Evolutionary conservation across 2,888 invertebrate species (phyloP).

Genomic region (Eledone cirrhosa): DNA sequence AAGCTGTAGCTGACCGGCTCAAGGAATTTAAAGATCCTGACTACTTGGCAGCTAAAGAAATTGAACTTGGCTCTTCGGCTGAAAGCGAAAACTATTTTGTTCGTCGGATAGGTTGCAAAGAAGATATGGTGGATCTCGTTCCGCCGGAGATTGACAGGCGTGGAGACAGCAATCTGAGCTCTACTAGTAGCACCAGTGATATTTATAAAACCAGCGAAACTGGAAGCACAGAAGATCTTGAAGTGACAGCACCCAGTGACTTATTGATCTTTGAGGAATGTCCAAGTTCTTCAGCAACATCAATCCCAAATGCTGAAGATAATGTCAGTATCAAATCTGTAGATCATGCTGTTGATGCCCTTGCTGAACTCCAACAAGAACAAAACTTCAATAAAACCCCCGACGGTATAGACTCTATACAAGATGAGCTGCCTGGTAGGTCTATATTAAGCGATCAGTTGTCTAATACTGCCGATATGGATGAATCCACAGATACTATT

Average conservation of each 20-base stretch:
- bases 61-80: constrained; percentile 60
- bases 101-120: constrained; percentile 34
- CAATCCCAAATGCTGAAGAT: constrained; percentile 34
- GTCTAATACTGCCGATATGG: constrained; percentile 7
- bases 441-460: not conserved
- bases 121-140: constrained; percentile 31
- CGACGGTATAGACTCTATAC: constrained; percentile 21
- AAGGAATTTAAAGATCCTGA: constrained; percentile 62
- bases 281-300: not conserved
- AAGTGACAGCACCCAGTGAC: not conserved
- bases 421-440: not conserved
- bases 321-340: constrained; percentile 45
- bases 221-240: constrained; percentile 23
- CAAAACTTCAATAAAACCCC: constrained; percentile 30
- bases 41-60: constrained; percentile 49
- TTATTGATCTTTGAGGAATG: constrained; percentile 19
- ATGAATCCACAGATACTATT: constrained; percentile 20
- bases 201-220: constrained; percentile 44
- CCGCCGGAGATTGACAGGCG: constrained; percentile 38
- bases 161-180: constrained; percentile 45
- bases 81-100: constrained; percentile 59
- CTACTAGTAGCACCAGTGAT: constrained; percentile 57
- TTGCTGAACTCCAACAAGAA: constrained; percentile 38
- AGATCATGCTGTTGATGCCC: constrained; percentile 52
- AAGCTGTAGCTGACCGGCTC: constrained; percentile 50